phyloP scores from a whole-genome alignment of 2,888 invertebrate species.

The Leucophenga montana region DNA sequence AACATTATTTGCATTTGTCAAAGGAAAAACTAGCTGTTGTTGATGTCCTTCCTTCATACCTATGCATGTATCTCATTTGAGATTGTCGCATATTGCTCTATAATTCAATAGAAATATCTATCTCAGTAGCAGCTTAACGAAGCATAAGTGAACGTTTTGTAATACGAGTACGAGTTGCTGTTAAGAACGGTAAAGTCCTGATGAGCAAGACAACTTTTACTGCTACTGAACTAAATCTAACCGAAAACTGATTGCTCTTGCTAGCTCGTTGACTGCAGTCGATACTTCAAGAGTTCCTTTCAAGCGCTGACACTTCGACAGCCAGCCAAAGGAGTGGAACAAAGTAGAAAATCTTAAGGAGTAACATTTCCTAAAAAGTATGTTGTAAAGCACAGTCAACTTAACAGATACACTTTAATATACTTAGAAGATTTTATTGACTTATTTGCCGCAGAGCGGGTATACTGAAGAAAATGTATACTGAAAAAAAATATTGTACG shows the following conservation, averaged over 20 bases:
- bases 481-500: no score
- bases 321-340: neutral
- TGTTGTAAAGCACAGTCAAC: slow-evolving; percentile 18
- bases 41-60: no score
- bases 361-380: no score
- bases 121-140: slow-evolving; percentile 23
- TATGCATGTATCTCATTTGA: no score
- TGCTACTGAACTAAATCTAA: slow-evolving; percentile 3
- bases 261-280: no score
- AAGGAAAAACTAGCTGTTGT: no score
- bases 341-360: neutral
- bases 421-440: slow-evolving; percentile 1
- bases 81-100: neutral
- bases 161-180: neutral
- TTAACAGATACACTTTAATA: slow-evolving; percentile 18
- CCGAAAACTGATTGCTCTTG: neutral
- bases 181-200: neutral
- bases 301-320: no score
- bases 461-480: no score
- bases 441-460: no score
- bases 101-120: slow-evolving; percentile 11
- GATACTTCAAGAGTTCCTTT: no score
- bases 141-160: slow-evolving; percentile 22
- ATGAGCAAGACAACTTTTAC: neutral
- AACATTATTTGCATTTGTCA: no score